A percentile compares a stretch with the other conserved stretches of the same genome.
phyloP scores from a whole-genome alignment of 1,140 invertebrate genomes.

The Scaptomyza pallida region DNA sequence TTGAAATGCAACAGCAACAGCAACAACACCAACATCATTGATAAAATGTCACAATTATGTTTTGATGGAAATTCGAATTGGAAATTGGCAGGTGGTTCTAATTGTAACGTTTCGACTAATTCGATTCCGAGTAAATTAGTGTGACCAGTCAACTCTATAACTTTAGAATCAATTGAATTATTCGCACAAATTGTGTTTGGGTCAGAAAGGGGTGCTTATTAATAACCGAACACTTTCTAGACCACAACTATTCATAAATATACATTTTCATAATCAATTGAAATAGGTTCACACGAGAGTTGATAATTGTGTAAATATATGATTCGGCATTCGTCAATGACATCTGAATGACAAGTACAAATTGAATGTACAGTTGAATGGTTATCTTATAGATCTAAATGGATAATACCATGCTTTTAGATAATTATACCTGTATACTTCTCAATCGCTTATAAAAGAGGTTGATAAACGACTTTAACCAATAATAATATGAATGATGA shows the following conservation, averaged over 20 bases:
- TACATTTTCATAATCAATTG: too few relatives aligned
- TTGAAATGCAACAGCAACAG: neutral
- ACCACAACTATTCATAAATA: too few relatives aligned
- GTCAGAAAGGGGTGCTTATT: too few relatives aligned
- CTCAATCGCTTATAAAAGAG: too few relatives aligned
- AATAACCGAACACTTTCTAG: too few relatives aligned
- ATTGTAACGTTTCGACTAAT: constrained; percentile 14
- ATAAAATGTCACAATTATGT: constrained; percentile 12
- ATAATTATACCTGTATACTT: too few relatives aligned
- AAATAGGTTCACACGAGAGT: too few relatives aligned
- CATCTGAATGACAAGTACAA: neutral
- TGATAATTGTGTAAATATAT: too few relatives aligned
- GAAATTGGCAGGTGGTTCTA: constrained; percentile 24
- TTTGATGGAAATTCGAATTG: constrained; percentile 18
- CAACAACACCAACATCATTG: constrained; percentile 6
- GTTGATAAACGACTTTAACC: too few relatives aligned
- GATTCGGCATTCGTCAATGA: neutral
- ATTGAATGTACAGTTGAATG: neutral
- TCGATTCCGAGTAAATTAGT: constrained; percentile 33
- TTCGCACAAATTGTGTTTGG: neutral
- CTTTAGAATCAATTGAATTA: neutral
- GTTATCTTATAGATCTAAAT: too few relatives aligned
- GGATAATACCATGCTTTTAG: too few relatives aligned
- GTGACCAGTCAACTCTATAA: constrained; percentile 29
- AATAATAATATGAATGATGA: too few relatives aligned